Percentiles rank a stretch among this genome's conserved stretches.
phyloP scores from a whole-genome alignment of 2,888 invertebrate genomes.

The Napeogenes sylphis region DNA sequence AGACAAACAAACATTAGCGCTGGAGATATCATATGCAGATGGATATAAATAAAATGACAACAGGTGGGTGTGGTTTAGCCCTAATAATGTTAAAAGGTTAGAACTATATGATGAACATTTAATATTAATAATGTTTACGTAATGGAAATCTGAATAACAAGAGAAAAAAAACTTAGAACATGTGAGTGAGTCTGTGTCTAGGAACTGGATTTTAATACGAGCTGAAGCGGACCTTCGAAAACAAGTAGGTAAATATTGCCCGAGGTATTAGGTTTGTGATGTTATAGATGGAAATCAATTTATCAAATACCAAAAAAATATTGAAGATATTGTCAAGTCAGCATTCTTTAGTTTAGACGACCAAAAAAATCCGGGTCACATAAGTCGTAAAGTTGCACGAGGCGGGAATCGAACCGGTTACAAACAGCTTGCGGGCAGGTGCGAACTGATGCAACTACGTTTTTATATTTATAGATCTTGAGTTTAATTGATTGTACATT shows the following conservation, averaged over 20 bases:
- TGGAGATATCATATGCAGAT: not conserved
- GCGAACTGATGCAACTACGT: slow-evolving; percentile 18
- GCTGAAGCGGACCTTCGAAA: no score
- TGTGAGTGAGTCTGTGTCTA: no score
- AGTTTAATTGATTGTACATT: slow-evolving; percentile 20
- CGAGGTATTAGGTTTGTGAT: no score
- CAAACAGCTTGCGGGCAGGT: slow-evolving; percentile 42
- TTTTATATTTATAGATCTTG: slow-evolving; percentile 24
- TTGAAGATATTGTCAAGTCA: slow-evolving; percentile 7
- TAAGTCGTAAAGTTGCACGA: slow-evolving; percentile 30
- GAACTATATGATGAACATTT: no score
- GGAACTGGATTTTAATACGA: no score
- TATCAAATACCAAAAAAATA: slow-evolving; percentile 2
- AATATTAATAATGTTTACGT: no score
- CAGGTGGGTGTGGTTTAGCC: no score
- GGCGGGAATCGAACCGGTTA: slow-evolving; percentile 43
- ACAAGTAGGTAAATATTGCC: no score
- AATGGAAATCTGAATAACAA: no score
- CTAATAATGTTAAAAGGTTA: no score
- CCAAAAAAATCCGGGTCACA: slow-evolving; percentile 40
- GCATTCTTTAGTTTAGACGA: slow-evolving; percentile 24
- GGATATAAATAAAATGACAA: not conserved
- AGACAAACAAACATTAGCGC: not conserved
- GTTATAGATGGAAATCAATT: no score
- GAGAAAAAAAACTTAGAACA: no score